Conservation (phyloP, 2,113 vertebrate species). For the Martes martes region DNA sequence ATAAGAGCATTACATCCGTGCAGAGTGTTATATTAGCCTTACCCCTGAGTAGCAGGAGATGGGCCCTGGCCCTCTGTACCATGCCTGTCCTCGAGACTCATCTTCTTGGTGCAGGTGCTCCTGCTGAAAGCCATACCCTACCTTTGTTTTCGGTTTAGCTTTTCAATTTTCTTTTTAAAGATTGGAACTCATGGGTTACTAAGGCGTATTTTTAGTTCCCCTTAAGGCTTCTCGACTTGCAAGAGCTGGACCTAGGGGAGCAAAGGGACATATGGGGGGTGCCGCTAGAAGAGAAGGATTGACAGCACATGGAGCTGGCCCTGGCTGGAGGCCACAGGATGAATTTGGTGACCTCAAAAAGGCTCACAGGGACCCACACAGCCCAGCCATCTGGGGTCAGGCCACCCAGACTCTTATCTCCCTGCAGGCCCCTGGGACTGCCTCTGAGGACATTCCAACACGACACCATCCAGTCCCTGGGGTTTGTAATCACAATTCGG, state of each 20-base stretch:
- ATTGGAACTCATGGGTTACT: background rate
- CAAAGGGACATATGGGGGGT: background rate
- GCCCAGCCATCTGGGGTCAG: no score
- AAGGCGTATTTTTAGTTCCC: background rate
- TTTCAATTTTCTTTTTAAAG: background rate
- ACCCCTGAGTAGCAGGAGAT: background rate
- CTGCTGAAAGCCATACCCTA: background rate
- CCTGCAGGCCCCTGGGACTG: no score
- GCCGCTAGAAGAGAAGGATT: background rate
- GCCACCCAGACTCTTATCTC: background rate
- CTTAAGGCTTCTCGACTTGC: background rate
- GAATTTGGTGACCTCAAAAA: background rate
- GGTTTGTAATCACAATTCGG: background rate
- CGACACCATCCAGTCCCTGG: rapidly evolving
- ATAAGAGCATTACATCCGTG: background rate
- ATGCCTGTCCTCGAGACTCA: background rate
- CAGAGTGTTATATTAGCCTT: background rate
- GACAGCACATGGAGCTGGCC: no score
- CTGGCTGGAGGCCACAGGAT: background rate
- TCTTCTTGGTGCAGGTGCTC: background rate
- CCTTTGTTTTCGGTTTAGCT: background rate
- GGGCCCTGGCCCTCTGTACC: background rate
- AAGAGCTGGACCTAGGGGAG: background rate
- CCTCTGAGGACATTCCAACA: background rate
- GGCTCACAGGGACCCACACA: background rate